Evolutionary conservation across 2,797 vertebrate genomes (phyloP), one percentile per base, ranked within the genome.

Genomic region (Phrynocephalus guinanensis): DNA sequence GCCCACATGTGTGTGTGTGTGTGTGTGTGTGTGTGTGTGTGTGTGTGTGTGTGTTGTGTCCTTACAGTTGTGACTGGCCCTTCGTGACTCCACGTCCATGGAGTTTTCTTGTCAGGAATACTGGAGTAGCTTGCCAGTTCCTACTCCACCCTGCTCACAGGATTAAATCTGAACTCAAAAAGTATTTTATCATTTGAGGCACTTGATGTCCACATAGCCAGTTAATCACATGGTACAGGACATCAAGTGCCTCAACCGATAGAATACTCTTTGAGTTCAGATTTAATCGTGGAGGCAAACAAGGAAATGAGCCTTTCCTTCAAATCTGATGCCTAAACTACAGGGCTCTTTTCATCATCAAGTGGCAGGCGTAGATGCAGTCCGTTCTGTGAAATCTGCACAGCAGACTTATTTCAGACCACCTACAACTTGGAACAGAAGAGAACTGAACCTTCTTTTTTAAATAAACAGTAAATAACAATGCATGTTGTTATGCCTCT

Each of bases 131-230:
- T 44, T 44, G 38, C 38, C 3, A 44, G 38, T 44, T 44, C 38
- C 38, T 44, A 3, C 38, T 44, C 38, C 38, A 44, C 38, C 38
- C 38, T 63, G 38, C 38, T 52, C 76, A 15, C 24, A 2, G n/a
- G 73, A 85, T 85, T 85, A 85, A 30, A 85, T 85, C 72, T n/a
- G 72, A 18, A 84, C 56, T 28, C 84, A 22, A 5, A 68, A 24
- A n/a, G 38, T 15, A 22, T 78, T 77, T 9, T 78, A 5, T 50
- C 67, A 60, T 44, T 56, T 20, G 10, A 18, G 30, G n/a, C 48
- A 56, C 50, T 33, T 15, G 70, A 33, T 33, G n/a, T 83, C 48
- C 75, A 85, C 63, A 20, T 33, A 48, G n/a, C 84, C 28, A 18
- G 6, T 52, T 68, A 50, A 83, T 71, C 28, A 52, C 5, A 4